Base-by-base conservation (phyloP, 2,797 vertebrate genomes). In the Alectoris magna region DNA sequence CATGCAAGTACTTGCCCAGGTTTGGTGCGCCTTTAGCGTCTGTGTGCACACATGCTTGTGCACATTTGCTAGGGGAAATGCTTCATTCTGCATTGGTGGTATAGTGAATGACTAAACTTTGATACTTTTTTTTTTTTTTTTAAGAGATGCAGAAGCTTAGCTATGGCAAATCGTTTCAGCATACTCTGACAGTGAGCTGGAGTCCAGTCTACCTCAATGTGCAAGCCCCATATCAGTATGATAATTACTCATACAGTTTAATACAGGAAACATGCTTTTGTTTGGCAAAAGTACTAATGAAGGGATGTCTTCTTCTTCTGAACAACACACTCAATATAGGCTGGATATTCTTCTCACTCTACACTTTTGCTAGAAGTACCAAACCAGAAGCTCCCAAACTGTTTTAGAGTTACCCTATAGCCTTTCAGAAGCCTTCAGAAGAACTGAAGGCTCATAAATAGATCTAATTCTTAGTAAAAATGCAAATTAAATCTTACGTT, bases 1-100 rank as follows among this genome's bases (percentile, higher is more conserved):
- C 2, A 5, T 0, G 1, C 21, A n/a, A 9, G 3, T 44, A 27
- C 0, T 4, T 1, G 16, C 7, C 14, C 2, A 5, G 39, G 8
- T 24, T 51, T 43, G 17, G 23, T 31, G 17, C 12, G 22, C 18
- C 56, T 46, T 16, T 5, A 27, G 24, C 19, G 16, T 51, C 18
- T 13, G 9, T 14, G 36, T 10, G 10, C 13, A 44, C 14, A 75
- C 15, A 53, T 19, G 22, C n/a, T 22, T 60, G 58, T 10, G 23
- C 3, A 4, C 3, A 14, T 27, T 19, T 14, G 12, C 53, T 10
- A 10, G 31, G 14, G 43, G 19, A 63, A 27, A 29, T 41, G 14
- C 24, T 22, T 55, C 23, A 34, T 2, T 2, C 29, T 26, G n/a
- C 5, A 2, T 17, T 18, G 26, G 0, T 64, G 22, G 41, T 36